Evolutionary conservation across 2,888 invertebrate genomes (phyloP), one percentile per base, ranked within the genome.

Genomic region (Thecocarcelia acutangulata): DNA sequence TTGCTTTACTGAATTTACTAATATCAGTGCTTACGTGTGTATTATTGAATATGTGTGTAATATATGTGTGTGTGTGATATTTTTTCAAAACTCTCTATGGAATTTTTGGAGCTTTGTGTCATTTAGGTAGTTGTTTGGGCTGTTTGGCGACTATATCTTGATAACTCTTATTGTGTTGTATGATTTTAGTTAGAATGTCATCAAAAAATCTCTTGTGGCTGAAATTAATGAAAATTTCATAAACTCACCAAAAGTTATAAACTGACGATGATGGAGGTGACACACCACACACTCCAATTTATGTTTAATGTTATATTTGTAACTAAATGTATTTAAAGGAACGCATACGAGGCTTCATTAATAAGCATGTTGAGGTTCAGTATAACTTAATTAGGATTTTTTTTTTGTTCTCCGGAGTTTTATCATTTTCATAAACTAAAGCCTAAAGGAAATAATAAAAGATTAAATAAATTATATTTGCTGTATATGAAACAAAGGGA

Each of bases 181-280:
- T 59, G 74, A 48, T 61, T 58, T 69, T 74, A 59, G 42, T 59
- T 66, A 74, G 78, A 78, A 79, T 83, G 78, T 78, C 78, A 79
- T 73, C 58, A 56, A 69, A 75, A 72, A 78, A 73, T 81, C 84
- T 79, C 84, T 74, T 80, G 84, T 74, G 84, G 72, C 66, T 75
- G 24, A 79, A 84, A 84, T 80, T 83, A 84, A 84, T 84, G 84
- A 84, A 84, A 84, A 79, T 84, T 83, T 83, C 83, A 84, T 84
- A 84, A 76, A 83, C 83, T 83, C 82, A 75, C 75, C 78, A 76
- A 83, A 75, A 72, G 72, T 78, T 75, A 82, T 82, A 52, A 82
- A 78, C 74, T 75, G 66, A 54, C 48, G n/a, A n/a, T 50, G 42
- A 12, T 74, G 50, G 52, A 59, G 69, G 59, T 81, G 77, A 77